A percentile compares a stretch with the other conserved stretches of the same genome.
These are phyloP conservation scores for Cheilosia impressa DNA, from an alignment of 2,888 invertebrate species.

Conservation along the genomic window DNA sequence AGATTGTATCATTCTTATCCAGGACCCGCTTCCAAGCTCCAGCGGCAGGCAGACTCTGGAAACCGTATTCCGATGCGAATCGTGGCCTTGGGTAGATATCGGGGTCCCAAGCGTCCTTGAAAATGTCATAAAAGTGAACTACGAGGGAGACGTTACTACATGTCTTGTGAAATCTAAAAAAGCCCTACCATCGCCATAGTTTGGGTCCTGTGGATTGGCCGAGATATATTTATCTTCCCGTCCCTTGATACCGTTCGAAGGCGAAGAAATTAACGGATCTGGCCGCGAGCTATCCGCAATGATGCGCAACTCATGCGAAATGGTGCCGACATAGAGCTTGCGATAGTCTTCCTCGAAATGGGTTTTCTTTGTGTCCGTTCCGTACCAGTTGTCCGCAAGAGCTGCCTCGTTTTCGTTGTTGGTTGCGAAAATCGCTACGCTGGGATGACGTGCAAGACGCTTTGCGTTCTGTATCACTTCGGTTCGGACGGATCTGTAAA, in stretches of 20 bases:
- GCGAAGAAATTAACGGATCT: slow-evolving; percentile 91
- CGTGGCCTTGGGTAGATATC: slow-evolving; percentile 91
- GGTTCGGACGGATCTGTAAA: slow-evolving; percentile 86
- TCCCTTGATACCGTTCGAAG: slow-evolving; percentile 92
- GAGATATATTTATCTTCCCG: slow-evolving; percentile 91
- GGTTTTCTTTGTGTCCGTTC: slow-evolving; percentile 84
- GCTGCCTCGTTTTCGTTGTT: slow-evolving; percentile 99
- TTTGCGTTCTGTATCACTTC: slow-evolving; percentile 93
- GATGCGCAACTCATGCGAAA: slow-evolving; percentile 86
- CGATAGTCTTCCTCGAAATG: slow-evolving; percentile 91
- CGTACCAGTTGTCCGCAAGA: slow-evolving; percentile 91
- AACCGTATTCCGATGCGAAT: slow-evolving; percentile 98
- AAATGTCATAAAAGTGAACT: slow-evolving; percentile 96
- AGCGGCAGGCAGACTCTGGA: slow-evolving; percentile 93
- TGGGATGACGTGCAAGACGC: slow-evolving; percentile 93
- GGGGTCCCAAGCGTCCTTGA: slow-evolving; percentile 91
- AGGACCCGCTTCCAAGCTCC: slow-evolving; percentile 87
- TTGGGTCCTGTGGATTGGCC: slow-evolving; percentile 89
- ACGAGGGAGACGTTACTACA: too few relatives aligned
- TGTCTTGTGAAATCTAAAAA: neutral
- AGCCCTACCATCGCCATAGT: slow-evolving; percentile 92
- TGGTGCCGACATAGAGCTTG: slow-evolving; percentile 91
- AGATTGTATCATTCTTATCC: slow-evolving; percentile 85
- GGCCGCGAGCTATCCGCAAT: slow-evolving; percentile 80
- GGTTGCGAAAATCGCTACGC: slow-evolving; percentile 95